Conservation (phyloP, 1,140 invertebrate species). For the Lepidotrigona ventralis region DNA sequence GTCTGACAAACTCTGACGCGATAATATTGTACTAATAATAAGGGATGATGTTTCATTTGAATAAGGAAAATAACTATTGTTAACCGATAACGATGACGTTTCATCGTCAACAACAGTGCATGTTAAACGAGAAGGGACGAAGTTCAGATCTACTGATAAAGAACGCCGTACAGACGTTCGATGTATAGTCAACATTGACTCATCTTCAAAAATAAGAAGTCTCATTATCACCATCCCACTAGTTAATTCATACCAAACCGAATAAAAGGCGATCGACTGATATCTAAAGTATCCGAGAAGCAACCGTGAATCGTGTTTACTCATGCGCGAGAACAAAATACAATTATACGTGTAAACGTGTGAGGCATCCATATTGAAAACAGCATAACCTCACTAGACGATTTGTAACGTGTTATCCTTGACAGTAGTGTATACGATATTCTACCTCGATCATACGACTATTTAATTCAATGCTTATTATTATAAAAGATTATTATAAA, state of each 20-base stretch:
- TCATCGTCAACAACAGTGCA: constrained; percentile 46
- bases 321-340: constrained; percentile 6
- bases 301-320: constrained; percentile 33
- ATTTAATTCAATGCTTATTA: not conserved
- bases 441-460: not conserved
- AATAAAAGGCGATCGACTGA: not conserved
- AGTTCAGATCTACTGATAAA: constrained; percentile 59
- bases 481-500: not conserved
- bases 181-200: not conserved
- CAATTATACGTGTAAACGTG: not conserved
- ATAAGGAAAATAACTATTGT: not conserved
- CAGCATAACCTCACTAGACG: constrained; percentile 50
- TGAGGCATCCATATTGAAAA: constrained; percentile 30
- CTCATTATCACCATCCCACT: not conserved
- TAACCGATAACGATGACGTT: constrained; percentile 5
- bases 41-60: not conserved
- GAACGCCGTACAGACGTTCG: not conserved
- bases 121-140: constrained; percentile 46
- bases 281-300: constrained; percentile 4
- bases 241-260: constrained; percentile 5
- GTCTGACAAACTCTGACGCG: constrained; percentile 7
- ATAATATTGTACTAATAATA: not conserved
- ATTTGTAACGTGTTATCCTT: not conserved
- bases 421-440: constrained; percentile 4
- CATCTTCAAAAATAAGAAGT: not conserved